These are phyloP conservation scores for Centropristis striata DNA, from an alignment of 2,113 vertebrate genomes.

Conservation along the genomic window DNA sequence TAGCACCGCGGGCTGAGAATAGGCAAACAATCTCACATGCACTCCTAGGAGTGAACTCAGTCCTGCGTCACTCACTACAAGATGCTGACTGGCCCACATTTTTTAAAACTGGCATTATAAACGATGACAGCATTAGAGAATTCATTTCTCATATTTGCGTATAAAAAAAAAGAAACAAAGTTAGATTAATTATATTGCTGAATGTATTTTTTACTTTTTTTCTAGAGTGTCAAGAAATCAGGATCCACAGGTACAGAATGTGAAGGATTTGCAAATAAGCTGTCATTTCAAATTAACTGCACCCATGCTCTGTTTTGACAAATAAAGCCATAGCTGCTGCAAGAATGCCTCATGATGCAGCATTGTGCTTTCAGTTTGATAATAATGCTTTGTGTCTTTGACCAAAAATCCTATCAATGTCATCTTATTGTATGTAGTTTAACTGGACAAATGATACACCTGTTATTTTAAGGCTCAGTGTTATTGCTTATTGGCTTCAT, in stretches of 20 bases:
- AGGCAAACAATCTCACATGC: conserved; percentile 47
- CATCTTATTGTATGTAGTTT: neutral
- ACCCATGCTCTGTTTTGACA: neutral
- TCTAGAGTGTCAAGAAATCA: conserved; percentile 1
- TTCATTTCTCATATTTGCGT: conserved; percentile 9
- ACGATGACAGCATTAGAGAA: conserved; percentile 3
- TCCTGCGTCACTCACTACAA: conserved; percentile 37
- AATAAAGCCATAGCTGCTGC: neutral
- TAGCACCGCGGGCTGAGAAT: conserved; percentile 47
- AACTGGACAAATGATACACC: conserved; percentile 11
- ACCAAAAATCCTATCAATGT: neutral
- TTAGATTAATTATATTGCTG: neutral
- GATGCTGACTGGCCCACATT: conserved; percentile 13
- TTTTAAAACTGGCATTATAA: conserved; percentile 6
- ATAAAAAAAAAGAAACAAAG: neutral
- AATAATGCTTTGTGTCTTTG: neutral
- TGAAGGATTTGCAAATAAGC: neutral
- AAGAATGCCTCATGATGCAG: neutral
- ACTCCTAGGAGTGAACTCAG: conserved; percentile 44
- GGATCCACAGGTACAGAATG: neutral
- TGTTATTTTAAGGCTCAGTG: conserved; percentile 2
- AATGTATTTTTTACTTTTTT: neutral
- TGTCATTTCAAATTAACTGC: conserved; percentile 13
- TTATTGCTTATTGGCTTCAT: neutral
- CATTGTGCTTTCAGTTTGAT: neutral